A percentile compares a stretch with the other conserved stretches of the same genome.
Evolutionary conservation across 1,140 invertebrate genomes (phyloP).

Genomic region (Mycetomoellerius zeteki): DNA sequence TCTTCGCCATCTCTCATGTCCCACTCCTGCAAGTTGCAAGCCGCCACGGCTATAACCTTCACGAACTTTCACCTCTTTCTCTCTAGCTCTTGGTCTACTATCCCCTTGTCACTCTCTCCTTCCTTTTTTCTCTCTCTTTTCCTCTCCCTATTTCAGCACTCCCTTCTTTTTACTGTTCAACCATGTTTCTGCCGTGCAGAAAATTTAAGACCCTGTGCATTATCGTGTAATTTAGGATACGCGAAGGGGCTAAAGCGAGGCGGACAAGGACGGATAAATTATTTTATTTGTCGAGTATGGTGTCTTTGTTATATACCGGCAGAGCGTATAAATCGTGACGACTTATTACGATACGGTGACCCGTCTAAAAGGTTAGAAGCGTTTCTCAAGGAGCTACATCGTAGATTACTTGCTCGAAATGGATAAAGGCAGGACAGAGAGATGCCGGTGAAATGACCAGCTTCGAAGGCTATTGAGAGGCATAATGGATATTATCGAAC

Average conservation of each 20-base stretch:
- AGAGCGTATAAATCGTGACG: constrained; percentile 52
- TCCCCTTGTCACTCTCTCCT: constrained; percentile 33
- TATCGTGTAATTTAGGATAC: constrained; percentile 69
- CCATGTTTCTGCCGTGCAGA: constrained; percentile 54
- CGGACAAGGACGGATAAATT: constrained; percentile 60
- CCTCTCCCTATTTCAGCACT: constrained; percentile 21
- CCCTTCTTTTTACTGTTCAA: constrained; percentile 57
- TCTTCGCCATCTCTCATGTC: constrained; percentile 61
- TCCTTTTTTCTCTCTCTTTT: background rate
- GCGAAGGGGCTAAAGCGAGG: constrained; percentile 35
- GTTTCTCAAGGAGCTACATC: constrained; percentile 35
- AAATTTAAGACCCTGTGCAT: constrained; percentile 65
- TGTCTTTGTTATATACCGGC: constrained; percentile 33
- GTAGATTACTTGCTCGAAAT: constrained; percentile 34
- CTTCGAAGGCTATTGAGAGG: constrained; percentile 14
- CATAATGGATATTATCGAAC: constrained; percentile 63
- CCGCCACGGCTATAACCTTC: constrained; percentile 40
- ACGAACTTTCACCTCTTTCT: constrained; percentile 63
- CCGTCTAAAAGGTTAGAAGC: constrained; percentile 22
- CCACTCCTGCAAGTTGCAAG: constrained; percentile 47
- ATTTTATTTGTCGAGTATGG: constrained; percentile 64
- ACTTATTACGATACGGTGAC: constrained; percentile 60
- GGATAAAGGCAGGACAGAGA: constrained; percentile 32
- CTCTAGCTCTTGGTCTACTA: constrained; percentile 30
- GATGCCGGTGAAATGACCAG: constrained; percentile 39